Percentiles rank a stretch among this genome's conserved stretches.
phyloP scores from a whole-genome alignment of 2,113 vertebrate genomes.

The Eudyptes chrysolophus region DNA sequence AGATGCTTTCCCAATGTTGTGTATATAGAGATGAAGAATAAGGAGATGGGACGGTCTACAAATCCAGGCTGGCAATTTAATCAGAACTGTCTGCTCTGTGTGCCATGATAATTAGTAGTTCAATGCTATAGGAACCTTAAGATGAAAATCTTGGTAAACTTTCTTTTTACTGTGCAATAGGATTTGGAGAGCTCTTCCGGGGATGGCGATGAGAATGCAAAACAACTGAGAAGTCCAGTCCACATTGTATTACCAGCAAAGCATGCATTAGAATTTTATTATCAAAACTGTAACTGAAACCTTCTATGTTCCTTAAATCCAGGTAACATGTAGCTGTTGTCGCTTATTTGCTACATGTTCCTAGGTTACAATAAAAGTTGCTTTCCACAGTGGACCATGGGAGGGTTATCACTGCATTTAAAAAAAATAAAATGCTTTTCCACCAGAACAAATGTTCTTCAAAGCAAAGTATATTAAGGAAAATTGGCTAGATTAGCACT shows the following conservation, averaged over 20 bases:
- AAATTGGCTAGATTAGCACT: neutral
- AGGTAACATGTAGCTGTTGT: neutral
- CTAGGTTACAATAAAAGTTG: neutral
- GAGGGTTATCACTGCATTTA: neutral
- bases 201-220: neutral
- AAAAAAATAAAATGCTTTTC: neutral
- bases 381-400: neutral
- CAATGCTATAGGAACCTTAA: neutral
- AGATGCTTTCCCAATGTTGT: constrained; percentile 16
- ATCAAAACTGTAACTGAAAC: neutral
- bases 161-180: neutral
- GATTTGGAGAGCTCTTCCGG: neutral
- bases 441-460: neutral
- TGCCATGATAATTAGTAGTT: neutral
- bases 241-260: neutral
- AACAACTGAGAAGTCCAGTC: neutral
- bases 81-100: neutral
- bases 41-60: constrained; percentile 2
- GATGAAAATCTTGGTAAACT: constrained; percentile 2
- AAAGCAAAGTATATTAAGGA: neutral
- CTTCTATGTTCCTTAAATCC: neutral
- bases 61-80: constrained; percentile 27
- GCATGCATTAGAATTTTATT: neutral
- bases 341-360: neutral
- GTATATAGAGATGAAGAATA: constrained; percentile 15